Base-by-base conservation (phyloP, 2,888 invertebrate genomes). In the Lagria hirta region DNA sequence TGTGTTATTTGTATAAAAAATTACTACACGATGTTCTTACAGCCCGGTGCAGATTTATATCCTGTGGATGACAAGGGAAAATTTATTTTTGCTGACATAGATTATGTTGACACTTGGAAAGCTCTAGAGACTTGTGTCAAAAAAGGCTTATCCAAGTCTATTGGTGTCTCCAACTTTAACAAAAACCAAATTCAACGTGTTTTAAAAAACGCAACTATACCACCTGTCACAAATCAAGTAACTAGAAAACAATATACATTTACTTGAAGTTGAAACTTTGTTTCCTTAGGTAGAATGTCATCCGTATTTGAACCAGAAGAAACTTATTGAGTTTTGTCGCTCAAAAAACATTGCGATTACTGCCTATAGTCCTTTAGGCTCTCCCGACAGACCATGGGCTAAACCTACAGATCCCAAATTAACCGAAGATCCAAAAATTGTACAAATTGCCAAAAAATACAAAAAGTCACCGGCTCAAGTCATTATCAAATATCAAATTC, bases 151-250 rank as follows among this genome's bases (percentile, higher is more conserved):
- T 77, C 79, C 0, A 82, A 77, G 57, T 83, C 84, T 58, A 85
- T 93, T 58, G 92, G 92, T 0, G 64, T 93, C 1, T 88, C 88
- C 24, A 93, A 93, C 71, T 93, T 92, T 65, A 92, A 88, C 66
- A 81, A 75, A 52, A 72, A 76, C 26, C 92, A 93, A 69, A 68
- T 88, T 4, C 76, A 82, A 23, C 74, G 84, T 27, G 60, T 93
- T 4, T 60, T 90, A 14, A 75, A 75, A 1, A 75, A 69, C 2
- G 81, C 82, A 6, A 75, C 69, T 44, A 76, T 86, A 34, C 80
- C 80, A 57, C 86, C 86, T 0, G 82, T 78, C 0, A 76, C 75
- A 2, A 78, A 81, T 48, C 86, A 87, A 72, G 66, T 70, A 14
- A 5, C n/a, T n/a, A n/a, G n/a, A n/a, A n/a, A n/a, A n/a, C n/a